Evolutionary conservation across 2,797 vertebrate species (phyloP).

Genomic region (Pogonophryne albipinna): DNA sequence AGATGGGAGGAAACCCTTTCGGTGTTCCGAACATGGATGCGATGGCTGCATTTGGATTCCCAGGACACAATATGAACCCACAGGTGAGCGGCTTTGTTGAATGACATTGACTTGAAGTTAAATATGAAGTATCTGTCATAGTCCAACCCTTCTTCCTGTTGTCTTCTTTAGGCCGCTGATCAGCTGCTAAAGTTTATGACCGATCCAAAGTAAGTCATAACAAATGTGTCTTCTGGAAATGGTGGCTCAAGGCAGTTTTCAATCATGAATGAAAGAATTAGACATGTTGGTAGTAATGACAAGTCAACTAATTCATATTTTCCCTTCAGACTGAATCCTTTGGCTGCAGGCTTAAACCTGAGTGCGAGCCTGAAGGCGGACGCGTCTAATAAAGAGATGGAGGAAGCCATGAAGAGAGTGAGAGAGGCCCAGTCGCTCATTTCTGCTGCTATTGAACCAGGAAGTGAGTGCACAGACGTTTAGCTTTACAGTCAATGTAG

Average conservation of each 20-base stretch:
- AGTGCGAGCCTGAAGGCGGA: conserved; percentile 93
- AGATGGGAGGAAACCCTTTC: conserved; percentile 95
- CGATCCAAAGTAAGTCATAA: conserved; percentile 94
- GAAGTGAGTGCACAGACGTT: conserved; percentile 80
- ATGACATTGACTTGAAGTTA: background rate
- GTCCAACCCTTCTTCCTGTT: background rate
- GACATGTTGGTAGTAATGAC: background rate
- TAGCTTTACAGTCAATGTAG: background rate
- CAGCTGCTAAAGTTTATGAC: conserved; percentile 97
- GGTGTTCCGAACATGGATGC: conserved; percentile 92
- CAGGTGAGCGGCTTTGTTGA: conserved; percentile 83
- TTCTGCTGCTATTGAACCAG: conserved; percentile 97
- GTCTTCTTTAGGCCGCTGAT: conserved; percentile 85
- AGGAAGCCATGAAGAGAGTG: conserved; percentile 98
- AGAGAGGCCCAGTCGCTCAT: conserved; percentile 97
- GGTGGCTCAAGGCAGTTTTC: background rate
- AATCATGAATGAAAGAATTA: background rate
- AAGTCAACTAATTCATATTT: conserved; percentile 16
- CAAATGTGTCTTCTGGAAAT: background rate
- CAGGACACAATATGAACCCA: conserved; percentile 92
- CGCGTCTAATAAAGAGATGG: conserved; percentile 96
- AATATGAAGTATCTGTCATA: background rate
- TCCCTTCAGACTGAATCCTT: conserved; percentile 91
- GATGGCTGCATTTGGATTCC: conserved; percentile 94
- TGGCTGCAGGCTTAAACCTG: conserved; percentile 92